Base-by-base conservation (phyloP, 2,888 invertebrate genomes). In the Crocallis elinguaria region DNA sequence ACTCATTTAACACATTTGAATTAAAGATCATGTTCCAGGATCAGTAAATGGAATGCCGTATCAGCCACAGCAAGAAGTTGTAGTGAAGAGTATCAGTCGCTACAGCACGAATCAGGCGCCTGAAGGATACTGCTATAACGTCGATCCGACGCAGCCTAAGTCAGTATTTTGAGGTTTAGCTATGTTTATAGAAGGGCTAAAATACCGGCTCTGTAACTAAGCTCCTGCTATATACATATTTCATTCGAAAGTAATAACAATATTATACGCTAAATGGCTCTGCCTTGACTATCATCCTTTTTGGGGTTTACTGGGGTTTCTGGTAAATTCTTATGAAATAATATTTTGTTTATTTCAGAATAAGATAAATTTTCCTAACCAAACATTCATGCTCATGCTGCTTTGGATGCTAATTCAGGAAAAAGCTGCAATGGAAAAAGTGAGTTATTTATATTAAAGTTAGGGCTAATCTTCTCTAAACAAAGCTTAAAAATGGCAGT, bases 371-470 rank as follows among this genome's bases (percentile, higher is more conserved):
- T 45, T 36, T 43, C 72, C 66, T 71, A 76, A 75, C 66, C 55
- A 57, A 63, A 76, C 64, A 66, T 79, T 86, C 63, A 83, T 83
- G 69, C 73, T 60, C 84, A 85, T 79, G 89, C 91, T 83, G 68
- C 65, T 82, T 71, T 84, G 87, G 84, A 93, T 59, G 68, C 79
- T 79, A 64, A 71, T 59, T 66, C 75, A 93, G 93, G 69, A 98
- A 98, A 93, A 98, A 97, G 92, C 94, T 98, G 74, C 97, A 97
- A 87, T 98, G 98, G 98, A 98, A 54, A 33, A 54, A 54, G 53
- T 54, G 13, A 54, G 53, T 49, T 3, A n/a, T n/a, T n/a, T n/a
- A n/a, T n/a, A n/a, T n/a, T n/a, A n/a, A n/a, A n/a, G n/a, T n/a
- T n/a, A n/a, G n/a, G n/a, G n/a, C n/a, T n/a, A n/a, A n/a, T n/a